Evolutionary conservation across 1,140 invertebrate genomes (phyloP).

Genomic region (Coenobita brevimanus): DNA sequence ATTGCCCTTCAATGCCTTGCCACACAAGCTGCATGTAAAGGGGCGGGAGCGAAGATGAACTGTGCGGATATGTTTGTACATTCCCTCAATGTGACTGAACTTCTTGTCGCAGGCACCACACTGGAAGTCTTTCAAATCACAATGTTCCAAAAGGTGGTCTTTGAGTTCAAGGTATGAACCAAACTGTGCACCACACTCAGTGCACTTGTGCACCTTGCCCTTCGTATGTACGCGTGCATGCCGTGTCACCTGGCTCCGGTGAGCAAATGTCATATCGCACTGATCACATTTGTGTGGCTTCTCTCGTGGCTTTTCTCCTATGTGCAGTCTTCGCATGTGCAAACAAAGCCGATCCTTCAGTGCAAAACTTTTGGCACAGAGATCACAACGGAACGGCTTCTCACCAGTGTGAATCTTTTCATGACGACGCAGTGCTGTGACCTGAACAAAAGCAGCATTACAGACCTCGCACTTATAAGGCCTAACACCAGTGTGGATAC

Average conservation of each 20-base stretch:
- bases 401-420: slow-evolving; percentile 75
- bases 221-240: slow-evolving; percentile 91
- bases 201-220: slow-evolving; percentile 78
- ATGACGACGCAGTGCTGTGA: slow-evolving; percentile 80
- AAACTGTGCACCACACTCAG: slow-evolving; percentile 75
- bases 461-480: slow-evolving; percentile 81
- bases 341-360: slow-evolving; percentile 83
- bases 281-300: too few species aligned
- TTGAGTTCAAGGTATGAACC: slow-evolving; percentile 63
- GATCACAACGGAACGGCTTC: slow-evolving; percentile 74
- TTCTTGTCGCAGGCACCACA: slow-evolving; percentile 90
- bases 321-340: slow-evolving; percentile 88
- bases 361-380: slow-evolving; percentile 83
- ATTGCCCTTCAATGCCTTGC: slow-evolving; percentile 91
- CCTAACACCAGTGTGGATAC: slow-evolving; percentile 70
- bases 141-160: slow-evolving; percentile 78
- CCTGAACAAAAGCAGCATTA: slow-evolving; percentile 80
- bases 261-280: slow-evolving; percentile 85
- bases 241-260: slow-evolving; percentile 86
- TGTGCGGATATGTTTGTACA: slow-evolving; percentile 88
- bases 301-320: too few species aligned
- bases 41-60: slow-evolving; percentile 84
- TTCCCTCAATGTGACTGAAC: slow-evolving; percentile 82
- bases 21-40: slow-evolving; percentile 90
- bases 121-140: slow-evolving; percentile 89